A percentile compares a stretch with the other conserved stretches of the same genome.
Evolutionary conservation across 1,140 invertebrate genomes (phyloP).

Genomic region (Contarinia nasturtii): DNA sequence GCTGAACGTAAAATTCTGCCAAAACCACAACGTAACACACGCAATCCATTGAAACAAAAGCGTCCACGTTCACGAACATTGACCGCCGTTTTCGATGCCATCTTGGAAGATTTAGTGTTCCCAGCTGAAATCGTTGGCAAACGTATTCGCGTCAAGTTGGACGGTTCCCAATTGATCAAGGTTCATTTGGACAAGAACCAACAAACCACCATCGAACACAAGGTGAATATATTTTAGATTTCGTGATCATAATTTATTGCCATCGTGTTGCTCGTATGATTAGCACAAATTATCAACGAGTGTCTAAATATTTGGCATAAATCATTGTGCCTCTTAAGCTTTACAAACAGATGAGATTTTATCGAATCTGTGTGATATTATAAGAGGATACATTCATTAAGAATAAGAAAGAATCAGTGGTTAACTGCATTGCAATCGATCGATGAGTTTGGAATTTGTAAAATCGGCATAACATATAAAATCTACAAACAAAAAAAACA

Average conservation of each 20-base stretch:
- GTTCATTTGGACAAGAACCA: constrained; percentile 97
- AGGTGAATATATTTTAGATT: constrained; percentile 40
- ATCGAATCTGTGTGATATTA: no score
- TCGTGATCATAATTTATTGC: neutral
- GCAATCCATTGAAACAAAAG: constrained; percentile 92
- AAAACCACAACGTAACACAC: constrained; percentile 91
- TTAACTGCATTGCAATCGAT: no score
- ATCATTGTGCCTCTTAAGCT: no score
- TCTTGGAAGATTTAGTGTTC: constrained; percentile 93
- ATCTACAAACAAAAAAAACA: no score
- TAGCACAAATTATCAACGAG: neutral
- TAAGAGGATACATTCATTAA: no score
- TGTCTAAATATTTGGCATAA: neutral
- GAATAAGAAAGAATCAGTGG: no score
- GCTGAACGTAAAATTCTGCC: constrained; percentile 95
- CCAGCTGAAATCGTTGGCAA: constrained; percentile 99
- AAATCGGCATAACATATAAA: no score
- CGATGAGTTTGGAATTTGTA: no score
- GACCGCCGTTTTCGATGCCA: constrained; percentile 92
- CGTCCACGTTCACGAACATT: constrained; percentile 84
- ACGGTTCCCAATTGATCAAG: constrained; percentile 92
- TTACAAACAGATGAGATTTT: no score
- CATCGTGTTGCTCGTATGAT: neutral
- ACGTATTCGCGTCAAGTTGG: constrained; percentile 85
- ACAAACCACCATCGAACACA: constrained; percentile 98